Base-by-base conservation (phyloP, 37 sponge, comb jelly and placozoan genomes). In the Sycon ciliatum region DNA sequence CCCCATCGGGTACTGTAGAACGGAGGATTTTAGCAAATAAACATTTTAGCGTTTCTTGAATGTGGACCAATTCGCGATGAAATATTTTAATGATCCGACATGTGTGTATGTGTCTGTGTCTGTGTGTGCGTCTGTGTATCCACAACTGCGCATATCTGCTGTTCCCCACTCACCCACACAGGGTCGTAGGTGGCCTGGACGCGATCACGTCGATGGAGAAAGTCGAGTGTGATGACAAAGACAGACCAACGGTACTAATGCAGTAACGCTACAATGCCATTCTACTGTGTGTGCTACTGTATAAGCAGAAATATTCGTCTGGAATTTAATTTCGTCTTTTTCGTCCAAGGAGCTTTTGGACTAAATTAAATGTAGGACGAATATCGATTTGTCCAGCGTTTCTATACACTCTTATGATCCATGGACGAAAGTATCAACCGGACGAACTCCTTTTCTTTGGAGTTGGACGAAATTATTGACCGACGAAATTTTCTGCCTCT, bases 161-260 rank as follows among this genome's bases (percentile, higher is more conserved):
- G 26, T 69, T 18, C 11, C 24, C 38, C 23, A 23, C n/a, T 13
- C 4, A 57, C 71, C 6, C 26, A 60, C 33, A 2, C 18, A 87
- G 84, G 66, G 75, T 86, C 1, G 87, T 89, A 26, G 87, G 85
- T 6, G 93, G 93, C 1, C 20, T 87, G 64, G 91, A 95, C 39
- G 83, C 82, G 30, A 66, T 95, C 60, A 39, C 65, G 32, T 68
- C 57, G 5, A 87, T 95, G 80, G 97, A 95, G 82, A 75, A 60
- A 36, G 73, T 87, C 7, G 78, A 65, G 24, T 87, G 89, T 27
- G 91, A 95, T 67, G 61, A 76, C 32, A 73, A 87, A 16, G 97
- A 95, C 38, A 65, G 69, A 33, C 97, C 97, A 24, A 54, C 68
- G 75, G 84, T 85, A n/a, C 9, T 65, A 26, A 30, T 31, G 4